Evolutionary conservation across 2,113 vertebrate genomes (phyloP).

Genomic region (western clawed frog (Xenopus tropicalis)): DNA sequence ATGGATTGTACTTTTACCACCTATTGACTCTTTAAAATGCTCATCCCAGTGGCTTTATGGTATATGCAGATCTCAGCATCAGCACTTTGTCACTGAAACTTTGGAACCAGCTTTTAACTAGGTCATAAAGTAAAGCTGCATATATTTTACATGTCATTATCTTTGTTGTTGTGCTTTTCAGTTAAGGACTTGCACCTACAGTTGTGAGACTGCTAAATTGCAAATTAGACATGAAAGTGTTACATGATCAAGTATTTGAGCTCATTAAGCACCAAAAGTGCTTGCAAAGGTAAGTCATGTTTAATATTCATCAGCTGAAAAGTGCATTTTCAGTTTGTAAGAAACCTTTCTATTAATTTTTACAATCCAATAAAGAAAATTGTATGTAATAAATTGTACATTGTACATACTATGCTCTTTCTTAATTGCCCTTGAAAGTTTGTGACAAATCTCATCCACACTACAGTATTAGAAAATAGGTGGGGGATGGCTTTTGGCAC

Average conservation of each 20-base stretch:
- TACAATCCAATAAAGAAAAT: too few species aligned
- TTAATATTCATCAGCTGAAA: not conserved
- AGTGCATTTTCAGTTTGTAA: too few species aligned
- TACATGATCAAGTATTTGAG: constrained; percentile 20
- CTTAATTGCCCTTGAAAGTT: too few species aligned
- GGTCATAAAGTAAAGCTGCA: constrained; percentile 37
- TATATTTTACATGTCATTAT: constrained; percentile 43
- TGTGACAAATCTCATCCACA: too few species aligned
- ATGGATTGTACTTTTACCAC: constrained; percentile 1
- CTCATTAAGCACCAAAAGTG: not conserved
- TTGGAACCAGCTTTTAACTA: constrained; percentile 36
- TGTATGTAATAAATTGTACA: too few species aligned
- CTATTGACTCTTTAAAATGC: not conserved
- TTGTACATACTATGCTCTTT: too few species aligned
- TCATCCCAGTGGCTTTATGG: not conserved
- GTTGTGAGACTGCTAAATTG: constrained; percentile 32
- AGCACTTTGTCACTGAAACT: constrained; percentile 9
- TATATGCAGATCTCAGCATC: not conserved
- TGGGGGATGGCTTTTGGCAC: too few species aligned
- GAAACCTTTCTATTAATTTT: too few species aligned
- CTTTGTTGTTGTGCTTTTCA: constrained; percentile 34
- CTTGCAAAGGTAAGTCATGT: not conserved
- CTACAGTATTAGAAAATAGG: too few species aligned
- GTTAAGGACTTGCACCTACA: constrained; percentile 24
- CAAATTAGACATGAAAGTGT: constrained; percentile 38